Percentiles rank a stretch among this genome's conserved stretches.
Evolutionary conservation across 2,113 vertebrate genomes (phyloP).

Genomic region (Scalopus aquaticus): DNA sequence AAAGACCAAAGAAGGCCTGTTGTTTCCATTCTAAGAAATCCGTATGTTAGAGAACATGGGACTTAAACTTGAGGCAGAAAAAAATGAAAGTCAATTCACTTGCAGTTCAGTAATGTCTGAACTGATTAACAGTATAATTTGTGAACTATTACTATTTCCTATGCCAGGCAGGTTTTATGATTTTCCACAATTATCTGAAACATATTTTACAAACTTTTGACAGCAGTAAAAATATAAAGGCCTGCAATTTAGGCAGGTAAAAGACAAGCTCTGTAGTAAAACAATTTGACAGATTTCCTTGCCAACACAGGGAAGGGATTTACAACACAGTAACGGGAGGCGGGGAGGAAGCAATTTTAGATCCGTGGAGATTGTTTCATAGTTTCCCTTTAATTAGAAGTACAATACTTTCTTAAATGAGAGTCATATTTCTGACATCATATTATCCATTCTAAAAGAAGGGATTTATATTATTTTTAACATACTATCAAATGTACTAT

Average conservation of each 20-base stretch:
- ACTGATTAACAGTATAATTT: conserved; percentile 54
- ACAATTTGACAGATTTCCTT: conserved; percentile 46
- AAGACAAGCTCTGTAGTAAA: conserved; percentile 55
- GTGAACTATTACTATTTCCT: conserved; percentile 39
- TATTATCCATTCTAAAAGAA: conserved; percentile 46
- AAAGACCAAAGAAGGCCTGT: not conserved
- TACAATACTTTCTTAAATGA: conserved; percentile 37
- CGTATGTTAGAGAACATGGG: not conserved
- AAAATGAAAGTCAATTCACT: conserved; percentile 43
- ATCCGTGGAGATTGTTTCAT: not conserved
- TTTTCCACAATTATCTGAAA: conserved; percentile 61
- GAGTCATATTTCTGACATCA: conserved; percentile 49
- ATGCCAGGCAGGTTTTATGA: conserved; percentile 52
- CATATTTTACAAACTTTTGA: conserved; percentile 62
- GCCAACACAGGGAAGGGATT: conserved; percentile 1
- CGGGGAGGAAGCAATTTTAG: not conserved
- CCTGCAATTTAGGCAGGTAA: conserved; percentile 46
- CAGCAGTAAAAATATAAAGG: conserved; percentile 52
- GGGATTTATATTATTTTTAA: conserved; percentile 46
- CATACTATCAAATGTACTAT: conserved; percentile 38
- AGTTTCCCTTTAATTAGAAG: conserved; percentile 41
- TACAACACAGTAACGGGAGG: not conserved
- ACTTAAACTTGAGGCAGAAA: conserved; percentile 2
- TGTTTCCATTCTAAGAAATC: not conserved
- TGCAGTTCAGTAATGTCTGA: conserved; percentile 54